Conservation (phyloP, 2,113 vertebrate species). For the Macrotis lagotis region DNA sequence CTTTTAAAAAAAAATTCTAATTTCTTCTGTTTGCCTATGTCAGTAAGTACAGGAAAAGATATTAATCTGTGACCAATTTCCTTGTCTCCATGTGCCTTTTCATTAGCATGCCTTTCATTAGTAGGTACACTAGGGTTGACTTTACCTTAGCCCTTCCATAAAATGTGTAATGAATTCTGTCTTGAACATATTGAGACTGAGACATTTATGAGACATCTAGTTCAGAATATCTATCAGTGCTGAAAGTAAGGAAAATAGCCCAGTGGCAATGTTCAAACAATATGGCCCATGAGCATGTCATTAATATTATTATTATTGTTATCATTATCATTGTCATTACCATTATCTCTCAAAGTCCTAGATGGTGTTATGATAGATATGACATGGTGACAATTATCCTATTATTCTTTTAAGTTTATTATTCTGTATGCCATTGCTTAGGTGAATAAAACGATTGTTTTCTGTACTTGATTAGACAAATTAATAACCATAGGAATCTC, state of each 20-base stretch:
- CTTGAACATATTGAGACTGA: neutral
- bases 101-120: too few species aligned
- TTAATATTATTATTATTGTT: neutral
- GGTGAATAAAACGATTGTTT: neutral
- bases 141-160: neutral
- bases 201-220: neutral
- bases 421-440: neutral
- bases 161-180: neutral
- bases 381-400: neutral
- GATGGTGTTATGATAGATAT: neutral
- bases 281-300: neutral
- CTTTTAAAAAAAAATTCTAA: neutral
- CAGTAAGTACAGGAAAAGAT: neutral
- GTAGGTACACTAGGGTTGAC: neutral
- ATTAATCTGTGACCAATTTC: neutral
- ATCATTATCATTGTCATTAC: neutral
- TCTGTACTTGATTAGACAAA: neutral
- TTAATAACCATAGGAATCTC: neutral
- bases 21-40: neutral
- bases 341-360: neutral
- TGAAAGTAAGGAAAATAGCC: neutral
- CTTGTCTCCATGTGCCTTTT: neutral
- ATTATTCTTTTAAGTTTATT: neutral
- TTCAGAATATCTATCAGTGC: neutral
- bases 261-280: neutral